Conservation (phyloP, 2,888 invertebrate genomes). For the Sabellastarte sp. region DNA sequence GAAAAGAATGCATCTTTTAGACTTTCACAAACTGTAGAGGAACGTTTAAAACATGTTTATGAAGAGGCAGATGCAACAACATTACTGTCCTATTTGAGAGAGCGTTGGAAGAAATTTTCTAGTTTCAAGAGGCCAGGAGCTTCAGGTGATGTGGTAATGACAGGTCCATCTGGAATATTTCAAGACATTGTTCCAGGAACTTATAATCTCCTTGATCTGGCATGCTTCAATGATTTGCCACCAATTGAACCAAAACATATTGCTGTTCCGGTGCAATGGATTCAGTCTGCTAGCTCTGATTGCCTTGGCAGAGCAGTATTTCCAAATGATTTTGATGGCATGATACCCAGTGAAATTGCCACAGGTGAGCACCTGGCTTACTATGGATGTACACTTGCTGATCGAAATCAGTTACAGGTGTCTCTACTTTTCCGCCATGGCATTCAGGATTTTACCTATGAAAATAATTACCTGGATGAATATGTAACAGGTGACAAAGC, state of each 20-base stretch:
- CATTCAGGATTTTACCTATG: constrained; percentile 33
- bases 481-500: constrained; percentile 19
- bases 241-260: constrained; percentile 25
- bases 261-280: constrained; percentile 26
- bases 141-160: constrained; percentile 26
- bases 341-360: constrained; percentile 25
- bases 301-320: constrained; percentile 26
- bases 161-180: constrained; percentile 25
- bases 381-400: constrained; percentile 29
- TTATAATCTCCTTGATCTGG: constrained; percentile 26
- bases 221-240: constrained; percentile 26
- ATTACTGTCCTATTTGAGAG: constrained; percentile 18
- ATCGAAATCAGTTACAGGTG: constrained; percentile 20
- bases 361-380: constrained; percentile 29
- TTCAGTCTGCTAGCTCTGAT: constrained; percentile 10
- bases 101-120: constrained; percentile 28
- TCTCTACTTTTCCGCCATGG: constrained; percentile 28
- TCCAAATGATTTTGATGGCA: constrained; percentile 23
- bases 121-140: constrained; percentile 24
- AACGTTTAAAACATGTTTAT: neutral
- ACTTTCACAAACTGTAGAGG: neutral
- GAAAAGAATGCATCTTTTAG: no score
- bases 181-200: constrained; percentile 24
- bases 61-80: constrained; percentile 1
- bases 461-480: constrained; percentile 29